Evolutionary conservation across 2,888 invertebrate genomes (phyloP), one percentile per base, ranked within the genome.

Genomic region (Incurvaria masculella): DNA sequence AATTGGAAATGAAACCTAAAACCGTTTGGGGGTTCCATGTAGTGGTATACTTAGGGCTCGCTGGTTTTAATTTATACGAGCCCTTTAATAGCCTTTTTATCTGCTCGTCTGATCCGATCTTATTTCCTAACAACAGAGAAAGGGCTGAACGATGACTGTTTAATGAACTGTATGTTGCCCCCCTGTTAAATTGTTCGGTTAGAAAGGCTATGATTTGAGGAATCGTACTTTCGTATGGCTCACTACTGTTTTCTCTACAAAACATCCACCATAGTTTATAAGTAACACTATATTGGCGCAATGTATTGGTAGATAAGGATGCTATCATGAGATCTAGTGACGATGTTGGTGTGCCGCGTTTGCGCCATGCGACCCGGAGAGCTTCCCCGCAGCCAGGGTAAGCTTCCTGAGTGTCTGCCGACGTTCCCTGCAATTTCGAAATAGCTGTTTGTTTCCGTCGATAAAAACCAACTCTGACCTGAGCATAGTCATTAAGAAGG

Each of bases 351-450:
- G 33, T 42, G n/a, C 48, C 48, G 14, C 43, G 49, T 8, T 20
- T 33, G 4, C 21, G 20, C 46, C 52, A 53, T 44, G 52, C 48
- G 21, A 21, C 26, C 55, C 56, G 53, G 48, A 54, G 45, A 55
- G 52, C 46, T 21, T 53, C 53, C 51, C 53, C 44, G 49, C 55
- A 47, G 49, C 56, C 56, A 58, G 55, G 52, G 54, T 57, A 55
- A 16, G n/a, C 20, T 42, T 17, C 20, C 11, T 16, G 18, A 42
- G 18, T 14, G 6, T 16, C 6, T 6, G n/a, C 5, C 4, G 39
- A 17, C 20, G 42, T 11, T 16, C 18, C 11, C 23, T 23, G 10
- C 6, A 23, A 23, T 5, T 6, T 23, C 23, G 23, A 23, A 23
- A 23, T 10, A 23, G 6, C 6, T 23, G 23, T 23, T 23, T 23